phyloP scores from a whole-genome alignment of 2,113 vertebrate species.

The Pelodiscus sinensis region DNA sequence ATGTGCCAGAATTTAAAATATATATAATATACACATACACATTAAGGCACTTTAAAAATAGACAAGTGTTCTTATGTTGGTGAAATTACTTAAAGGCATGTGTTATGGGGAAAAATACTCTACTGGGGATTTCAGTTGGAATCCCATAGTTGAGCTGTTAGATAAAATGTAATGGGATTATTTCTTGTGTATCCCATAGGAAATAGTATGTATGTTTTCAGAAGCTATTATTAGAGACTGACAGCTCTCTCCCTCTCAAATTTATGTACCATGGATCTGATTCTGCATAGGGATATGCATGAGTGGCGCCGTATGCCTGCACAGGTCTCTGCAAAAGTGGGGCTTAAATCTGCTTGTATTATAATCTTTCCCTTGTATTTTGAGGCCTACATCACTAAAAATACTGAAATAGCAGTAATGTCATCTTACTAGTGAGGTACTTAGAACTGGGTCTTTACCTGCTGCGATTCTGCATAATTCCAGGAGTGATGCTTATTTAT shows the following conservation, averaged over 20 bases:
- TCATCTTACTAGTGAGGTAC: not conserved
- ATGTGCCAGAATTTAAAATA: conserved; percentile 46
- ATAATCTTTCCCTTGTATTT: not conserved
- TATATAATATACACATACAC: not conserved
- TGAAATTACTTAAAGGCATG: not conserved
- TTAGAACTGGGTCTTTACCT: not conserved
- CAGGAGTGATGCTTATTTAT: not conserved
- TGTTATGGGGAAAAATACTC: not conserved
- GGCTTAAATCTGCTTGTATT: rapidly evolving
- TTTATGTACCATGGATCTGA: rapidly evolving
- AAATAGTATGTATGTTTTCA: not conserved
- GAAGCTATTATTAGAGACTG: not conserved
- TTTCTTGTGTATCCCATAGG: not conserved
- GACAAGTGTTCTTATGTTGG: not conserved
- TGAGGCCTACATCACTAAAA: not conserved
- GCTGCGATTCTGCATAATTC: not conserved
- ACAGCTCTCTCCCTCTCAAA: not conserved
- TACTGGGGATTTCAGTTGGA: not conserved
- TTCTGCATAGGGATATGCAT: rapidly evolving
- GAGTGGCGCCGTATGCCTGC: not conserved
- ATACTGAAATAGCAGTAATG: not conserved
- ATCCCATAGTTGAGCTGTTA: not conserved
- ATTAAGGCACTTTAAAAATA: conserved; percentile 11
- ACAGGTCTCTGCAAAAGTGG: not conserved
- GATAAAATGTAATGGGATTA: rapidly evolving